These are phyloP conservation scores for Morus bassanus DNA, from an alignment of 2,797 vertebrate genomes.

Conservation along the genomic window DNA sequence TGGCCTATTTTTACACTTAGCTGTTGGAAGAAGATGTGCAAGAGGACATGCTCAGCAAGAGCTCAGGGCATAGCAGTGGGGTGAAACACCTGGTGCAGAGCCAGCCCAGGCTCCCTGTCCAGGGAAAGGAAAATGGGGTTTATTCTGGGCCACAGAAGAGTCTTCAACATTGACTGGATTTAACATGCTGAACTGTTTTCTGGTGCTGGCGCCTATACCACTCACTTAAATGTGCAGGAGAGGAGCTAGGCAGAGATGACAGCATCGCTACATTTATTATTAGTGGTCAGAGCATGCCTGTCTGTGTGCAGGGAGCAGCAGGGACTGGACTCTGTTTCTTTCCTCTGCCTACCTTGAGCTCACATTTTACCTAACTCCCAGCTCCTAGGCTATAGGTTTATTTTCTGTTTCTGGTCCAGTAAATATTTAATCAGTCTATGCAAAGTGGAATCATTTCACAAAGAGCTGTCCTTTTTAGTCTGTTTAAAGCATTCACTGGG, in stretches of 20 bases:
- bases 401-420: background rate
- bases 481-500: background rate
- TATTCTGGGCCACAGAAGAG: background rate
- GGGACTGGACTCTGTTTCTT: accelerated
- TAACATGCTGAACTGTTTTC: background rate
- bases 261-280: background rate
- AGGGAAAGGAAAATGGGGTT: background rate
- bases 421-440: background rate
- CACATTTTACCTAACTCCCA: background rate
- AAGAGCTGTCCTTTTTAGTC: background rate
- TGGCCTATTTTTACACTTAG: background rate
- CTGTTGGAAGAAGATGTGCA: accelerated
- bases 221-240: background rate
- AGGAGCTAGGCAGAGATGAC: background rate
- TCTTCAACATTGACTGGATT: background rate
- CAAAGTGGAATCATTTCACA: background rate
- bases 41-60: background rate
- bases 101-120: background rate
- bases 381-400: background rate
- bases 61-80: background rate
- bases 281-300: background rate
- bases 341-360: background rate
- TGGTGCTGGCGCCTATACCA: background rate
- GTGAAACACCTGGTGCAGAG: background rate
- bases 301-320: background rate